phyloP scores from a whole-genome alignment of 2,888 invertebrate genomes.

The Serrognathus titanus region DNA sequence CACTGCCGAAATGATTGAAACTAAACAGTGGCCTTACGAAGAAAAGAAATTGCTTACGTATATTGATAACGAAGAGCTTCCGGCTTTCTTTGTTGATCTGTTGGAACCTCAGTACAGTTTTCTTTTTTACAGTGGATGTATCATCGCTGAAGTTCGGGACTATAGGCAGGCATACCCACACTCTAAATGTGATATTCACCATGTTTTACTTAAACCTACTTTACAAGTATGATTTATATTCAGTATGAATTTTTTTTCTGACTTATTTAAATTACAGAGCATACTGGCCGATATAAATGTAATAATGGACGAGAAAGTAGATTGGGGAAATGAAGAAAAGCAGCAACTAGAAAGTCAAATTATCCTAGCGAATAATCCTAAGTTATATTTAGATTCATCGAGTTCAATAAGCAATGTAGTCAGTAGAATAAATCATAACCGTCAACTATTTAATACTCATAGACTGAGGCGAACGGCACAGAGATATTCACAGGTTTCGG shows the following conservation, averaged over 20 bases:
- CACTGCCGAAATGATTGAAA: slow-evolving; percentile 64
- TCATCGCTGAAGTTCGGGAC: slow-evolving; percentile 87
- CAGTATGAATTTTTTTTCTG: neutral
- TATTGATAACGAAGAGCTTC: slow-evolving; percentile 88
- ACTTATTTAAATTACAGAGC: slow-evolving; percentile 41
- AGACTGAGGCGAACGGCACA: slow-evolving; percentile 71
- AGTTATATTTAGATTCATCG: slow-evolving; percentile 85
- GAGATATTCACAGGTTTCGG: slow-evolving; percentile 74
- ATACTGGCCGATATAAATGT: slow-evolving; percentile 49
- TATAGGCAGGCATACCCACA: slow-evolving; percentile 77
- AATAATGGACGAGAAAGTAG: slow-evolving; percentile 41
- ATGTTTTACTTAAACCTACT: slow-evolving; percentile 83
- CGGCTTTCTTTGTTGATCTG: slow-evolving; percentile 80
- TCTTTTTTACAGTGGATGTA: slow-evolving; percentile 87
- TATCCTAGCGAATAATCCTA: slow-evolving; percentile 80
- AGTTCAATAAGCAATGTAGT: slow-evolving; percentile 75
- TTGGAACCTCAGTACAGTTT: slow-evolving; percentile 79
- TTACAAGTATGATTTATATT: slow-evolving; percentile 62
- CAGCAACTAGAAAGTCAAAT: slow-evolving; percentile 79
- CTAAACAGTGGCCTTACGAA: slow-evolving; percentile 82
- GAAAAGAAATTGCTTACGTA: slow-evolving; percentile 83
- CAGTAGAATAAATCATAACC: slow-evolving; percentile 71
- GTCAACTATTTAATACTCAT: slow-evolving; percentile 70
- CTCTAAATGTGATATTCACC: slow-evolving; percentile 77
- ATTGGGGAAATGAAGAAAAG: slow-evolving; percentile 73